Base-by-base conservation (phyloP, 1,140 invertebrate genomes). In the Antheraea pernyi region DNA sequence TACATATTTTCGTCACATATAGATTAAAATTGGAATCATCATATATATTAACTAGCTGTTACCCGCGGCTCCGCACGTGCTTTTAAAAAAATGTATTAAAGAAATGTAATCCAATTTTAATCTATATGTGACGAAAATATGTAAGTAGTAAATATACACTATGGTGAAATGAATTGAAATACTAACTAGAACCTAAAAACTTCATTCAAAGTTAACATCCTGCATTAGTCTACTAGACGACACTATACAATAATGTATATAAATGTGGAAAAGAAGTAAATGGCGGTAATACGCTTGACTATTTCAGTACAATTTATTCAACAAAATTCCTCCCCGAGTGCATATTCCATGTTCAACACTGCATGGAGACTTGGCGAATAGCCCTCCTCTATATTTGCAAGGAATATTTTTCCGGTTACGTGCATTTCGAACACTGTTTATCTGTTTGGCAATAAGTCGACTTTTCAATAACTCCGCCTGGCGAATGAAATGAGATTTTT, bases 401-500 rank as follows among this genome's bases (percentile, higher is more conserved):
- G 64, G 59, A 65, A 70, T 67, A 75, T 72, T 72, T 68, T 74
- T 74, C 68, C 61, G 53, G 18, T 42, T 53, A 74, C 59, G 69
- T 69, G 68, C 36, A 70, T 37, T 67, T 70, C 53, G 68, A 68
- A 37, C 62, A 70, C 68, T 73, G 67, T 71, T 74, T 77, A 69
- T 74, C 72, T 74, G 66, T 76, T 76, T 73, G 72, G 72, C 71
- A 75, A 68, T 73, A 75, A 65, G 46, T 68, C 39, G 64, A 69
- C 30, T 75, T 73, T 75, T 78, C 73, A 73, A 75, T 71, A 69
- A 67, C 59, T n/a, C 48, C 70, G 58, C 69, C 67, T 74, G 77
- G 61, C 65, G 61, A 42, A 68, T 65, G 65, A 72, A 74, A 76
- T 72, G 74, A 78, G 76, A 76, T 78, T 78, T 78, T 75, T 74